A percentile compares a stretch with the other conserved stretches of the same genome.
Conservation (phyloP, 1,140 invertebrate genomes). For the Microplitis demolitor region DNA sequence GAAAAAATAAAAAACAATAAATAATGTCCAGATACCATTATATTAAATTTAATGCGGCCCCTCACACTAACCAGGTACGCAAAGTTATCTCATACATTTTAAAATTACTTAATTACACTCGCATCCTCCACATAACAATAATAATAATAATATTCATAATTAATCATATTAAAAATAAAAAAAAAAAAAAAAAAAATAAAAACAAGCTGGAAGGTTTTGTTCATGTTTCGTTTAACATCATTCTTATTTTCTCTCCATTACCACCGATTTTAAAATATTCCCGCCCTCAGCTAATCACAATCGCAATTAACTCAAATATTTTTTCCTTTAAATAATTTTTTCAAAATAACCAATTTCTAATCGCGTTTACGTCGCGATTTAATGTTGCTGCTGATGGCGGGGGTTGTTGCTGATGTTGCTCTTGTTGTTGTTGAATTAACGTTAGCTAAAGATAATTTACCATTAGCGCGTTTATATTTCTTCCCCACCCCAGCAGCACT, state of each 20-base stretch:
- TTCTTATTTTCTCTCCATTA: too few relatives aligned
- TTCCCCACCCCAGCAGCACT: background rate
- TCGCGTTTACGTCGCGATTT: background rate
- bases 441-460: background rate
- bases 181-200: too few relatives aligned
- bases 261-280: too few relatives aligned
- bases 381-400: background rate
- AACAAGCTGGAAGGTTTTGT: too few relatives aligned
- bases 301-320: too few relatives aligned
- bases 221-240: too few relatives aligned
- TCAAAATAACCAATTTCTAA: background rate
- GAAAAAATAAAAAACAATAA: background rate
- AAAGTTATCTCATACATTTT: background rate
- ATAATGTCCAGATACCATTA: background rate
- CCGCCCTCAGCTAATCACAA: too few relatives aligned
- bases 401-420: background rate
- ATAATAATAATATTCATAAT: too few relatives aligned
- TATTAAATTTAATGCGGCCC: background rate
- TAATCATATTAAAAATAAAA: too few relatives aligned
- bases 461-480: slow-evolving; percentile 3
- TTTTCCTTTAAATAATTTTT: too few relatives aligned
- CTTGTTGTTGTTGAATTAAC: background rate
- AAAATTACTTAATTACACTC: too few relatives aligned
- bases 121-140: too few relatives aligned
- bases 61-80: slow-evolving; percentile 14